phyloP scores from a whole-genome alignment of 2,797 vertebrate species.

The Rhynchonycteris naso region DNA sequence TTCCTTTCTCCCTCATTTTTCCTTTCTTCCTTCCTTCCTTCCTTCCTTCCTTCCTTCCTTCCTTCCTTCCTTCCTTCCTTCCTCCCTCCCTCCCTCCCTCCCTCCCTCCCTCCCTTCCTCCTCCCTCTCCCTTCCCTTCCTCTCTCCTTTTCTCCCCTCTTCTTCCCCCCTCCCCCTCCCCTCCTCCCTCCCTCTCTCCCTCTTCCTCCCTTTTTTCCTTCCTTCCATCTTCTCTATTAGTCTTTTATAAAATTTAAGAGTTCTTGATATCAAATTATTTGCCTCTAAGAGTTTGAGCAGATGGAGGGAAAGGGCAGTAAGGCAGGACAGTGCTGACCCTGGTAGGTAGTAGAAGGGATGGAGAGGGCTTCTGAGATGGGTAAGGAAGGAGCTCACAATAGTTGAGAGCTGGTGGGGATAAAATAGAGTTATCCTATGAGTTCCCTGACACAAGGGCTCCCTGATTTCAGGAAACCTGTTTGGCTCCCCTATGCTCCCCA shows the following conservation, averaged over 20 bases:
- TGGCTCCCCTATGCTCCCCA: neutral
- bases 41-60: too few species aligned
- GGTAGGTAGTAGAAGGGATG: too few species aligned
- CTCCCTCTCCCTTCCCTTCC: neutral
- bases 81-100: neutral
- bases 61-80: too few species aligned
- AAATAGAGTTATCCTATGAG: neutral
- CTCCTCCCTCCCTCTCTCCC: accelerated
- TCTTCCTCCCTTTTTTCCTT: too few species aligned
- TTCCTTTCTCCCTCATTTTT: too few species aligned
- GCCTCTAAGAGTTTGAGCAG: neutral
- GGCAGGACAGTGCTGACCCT: neutral
- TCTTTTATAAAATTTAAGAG: neutral
- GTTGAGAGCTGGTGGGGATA: too few species aligned
- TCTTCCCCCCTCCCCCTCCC: accelerated
- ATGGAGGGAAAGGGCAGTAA: neutral
- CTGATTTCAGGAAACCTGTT: accelerated
- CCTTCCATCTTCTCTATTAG: too few species aligned
- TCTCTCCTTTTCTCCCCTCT: accelerated
- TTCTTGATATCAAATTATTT: neutral
- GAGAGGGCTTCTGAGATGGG: neutral
- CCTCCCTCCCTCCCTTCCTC: neutral
- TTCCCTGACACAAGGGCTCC: neutral
- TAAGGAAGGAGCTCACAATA: neutral
- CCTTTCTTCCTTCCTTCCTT: too few species aligned